phyloP scores from a whole-genome alignment of 2,113 vertebrate species.

The Talpa occidentalis region DNA sequence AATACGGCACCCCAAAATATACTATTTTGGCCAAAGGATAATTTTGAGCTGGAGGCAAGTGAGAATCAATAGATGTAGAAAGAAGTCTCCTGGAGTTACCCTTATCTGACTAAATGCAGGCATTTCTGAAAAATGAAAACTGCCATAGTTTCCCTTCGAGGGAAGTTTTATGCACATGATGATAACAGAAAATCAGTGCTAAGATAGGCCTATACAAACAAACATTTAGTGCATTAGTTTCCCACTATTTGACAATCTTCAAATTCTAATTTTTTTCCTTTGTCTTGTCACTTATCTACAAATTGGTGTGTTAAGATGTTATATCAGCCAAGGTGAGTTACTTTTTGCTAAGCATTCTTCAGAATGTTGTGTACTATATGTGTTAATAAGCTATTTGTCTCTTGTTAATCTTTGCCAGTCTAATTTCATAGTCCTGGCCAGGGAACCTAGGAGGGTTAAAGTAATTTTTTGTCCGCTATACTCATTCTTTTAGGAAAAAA shows the following conservation, averaged over 20 bases:
- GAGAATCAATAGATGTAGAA: not conserved
- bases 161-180: not conserved
- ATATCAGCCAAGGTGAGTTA: not conserved
- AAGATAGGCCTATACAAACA: not conserved
- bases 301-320: not conserved
- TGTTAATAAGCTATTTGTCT: not conserved
- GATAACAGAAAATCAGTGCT: not conserved
- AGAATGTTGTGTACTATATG: not conserved
- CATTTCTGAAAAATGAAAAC: not conserved
- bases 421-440: not conserved
- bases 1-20: not conserved
- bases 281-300: not conserved
- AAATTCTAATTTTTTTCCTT: not conserved
- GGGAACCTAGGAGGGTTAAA: not conserved
- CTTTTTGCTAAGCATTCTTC: not conserved
- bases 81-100: not conserved
- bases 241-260: not conserved
- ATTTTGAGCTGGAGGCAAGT: constrained; percentile 1
- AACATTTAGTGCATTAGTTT: not conserved
- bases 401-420: not conserved
- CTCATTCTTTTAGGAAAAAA: not conserved
- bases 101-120: not conserved
- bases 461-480: not conserved
- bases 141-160: not conserved
- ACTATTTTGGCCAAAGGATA: not conserved